Conservation (phyloP, 2,888 invertebrate species). For the Rhopalosiphum nymphaeae region DNA sequence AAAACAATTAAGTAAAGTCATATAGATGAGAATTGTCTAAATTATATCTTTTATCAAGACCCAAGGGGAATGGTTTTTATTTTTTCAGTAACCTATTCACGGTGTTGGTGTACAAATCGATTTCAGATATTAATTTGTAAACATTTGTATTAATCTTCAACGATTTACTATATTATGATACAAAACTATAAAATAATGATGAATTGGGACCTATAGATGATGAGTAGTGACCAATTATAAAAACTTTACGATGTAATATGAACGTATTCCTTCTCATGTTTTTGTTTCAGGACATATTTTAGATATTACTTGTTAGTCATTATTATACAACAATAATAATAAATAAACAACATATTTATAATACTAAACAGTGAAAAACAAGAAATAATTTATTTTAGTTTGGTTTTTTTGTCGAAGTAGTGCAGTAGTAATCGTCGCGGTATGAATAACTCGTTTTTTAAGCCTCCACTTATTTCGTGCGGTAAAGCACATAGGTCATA, state of each 20-base stretch:
- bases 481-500: background rate
- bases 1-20: background rate
- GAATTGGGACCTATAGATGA: background rate
- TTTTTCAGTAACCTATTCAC: background rate
- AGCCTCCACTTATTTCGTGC: background rate
- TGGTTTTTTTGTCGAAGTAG: background rate
- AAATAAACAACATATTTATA: background rate
- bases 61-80: background rate
- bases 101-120: background rate
- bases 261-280: background rate
- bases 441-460: background rate
- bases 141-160: background rate
- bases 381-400: background rate
- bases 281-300: background rate
- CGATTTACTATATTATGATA: background rate
- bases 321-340: background rate
- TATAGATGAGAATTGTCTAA: background rate
- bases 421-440: background rate
- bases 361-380: background rate
- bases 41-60: background rate
- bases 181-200: background rate
- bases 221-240: background rate
- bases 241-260: background rate
- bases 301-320: background rate
- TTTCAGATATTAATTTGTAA: background rate